Conservation (phyloP, 2,888 invertebrate genomes). For the Empis stercorea region DNA sequence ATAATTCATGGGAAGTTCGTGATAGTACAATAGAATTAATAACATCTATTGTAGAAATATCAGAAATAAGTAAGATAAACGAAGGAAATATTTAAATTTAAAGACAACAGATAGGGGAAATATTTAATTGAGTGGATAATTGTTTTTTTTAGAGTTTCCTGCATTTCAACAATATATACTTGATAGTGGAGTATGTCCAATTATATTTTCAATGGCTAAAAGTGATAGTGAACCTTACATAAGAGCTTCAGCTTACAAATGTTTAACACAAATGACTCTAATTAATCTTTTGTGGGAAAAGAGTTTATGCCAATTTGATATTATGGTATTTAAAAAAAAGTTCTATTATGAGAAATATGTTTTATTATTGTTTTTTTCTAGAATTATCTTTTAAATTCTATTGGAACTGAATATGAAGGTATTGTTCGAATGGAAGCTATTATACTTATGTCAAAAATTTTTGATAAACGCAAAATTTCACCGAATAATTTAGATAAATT, state of each 20-base stretch:
- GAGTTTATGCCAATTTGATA: slow-evolving; percentile 42
- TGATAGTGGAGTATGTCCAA: slow-evolving; percentile 48
- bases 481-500: slow-evolving; percentile 41
- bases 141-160: slow-evolving; percentile 48
- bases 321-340: slow-evolving; percentile 41
- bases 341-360: slow-evolving; percentile 3
- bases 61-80: slow-evolving; percentile 57
- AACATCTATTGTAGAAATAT: slow-evolving; percentile 53
- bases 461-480: slow-evolving; percentile 48
- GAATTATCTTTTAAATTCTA: slow-evolving; percentile 40
- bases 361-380: slow-evolving; percentile 23
- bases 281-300: slow-evolving; percentile 55
- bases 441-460: slow-evolving; percentile 49
- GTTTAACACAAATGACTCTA: slow-evolving; percentile 52
- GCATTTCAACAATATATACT: slow-evolving; percentile 59
- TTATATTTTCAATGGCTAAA: slow-evolving; percentile 51
- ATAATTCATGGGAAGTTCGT: slow-evolving; percentile 63
- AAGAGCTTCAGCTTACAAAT: slow-evolving; percentile 59
- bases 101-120: too few relatives aligned
- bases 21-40: slow-evolving; percentile 65
- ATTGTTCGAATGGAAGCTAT: slow-evolving; percentile 65
- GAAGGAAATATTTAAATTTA: too few relatives aligned
- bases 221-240: slow-evolving; percentile 63
- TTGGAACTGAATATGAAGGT: slow-evolving; percentile 59
- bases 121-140: too few relatives aligned